Evolutionary conservation across 1,140 invertebrate genomes (phyloP).

Genomic region (Trachymyrmex septentrionalis): DNA sequence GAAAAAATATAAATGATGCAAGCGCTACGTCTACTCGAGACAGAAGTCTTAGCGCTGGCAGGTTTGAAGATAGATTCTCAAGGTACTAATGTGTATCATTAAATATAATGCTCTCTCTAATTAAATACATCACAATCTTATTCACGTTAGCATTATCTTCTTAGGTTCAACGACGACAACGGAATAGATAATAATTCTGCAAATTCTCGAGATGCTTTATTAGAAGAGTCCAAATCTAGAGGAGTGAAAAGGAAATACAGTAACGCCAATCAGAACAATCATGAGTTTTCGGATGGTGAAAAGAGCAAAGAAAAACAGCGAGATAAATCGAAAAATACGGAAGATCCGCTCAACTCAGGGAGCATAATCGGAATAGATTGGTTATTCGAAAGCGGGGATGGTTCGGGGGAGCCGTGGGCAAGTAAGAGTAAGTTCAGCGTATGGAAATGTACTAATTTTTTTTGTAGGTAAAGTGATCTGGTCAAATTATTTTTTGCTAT

Average conservation of each 20-base stretch:
- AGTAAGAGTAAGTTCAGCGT: slow-evolving; percentile 84
- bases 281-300: slow-evolving; percentile 82
- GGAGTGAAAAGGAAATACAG: slow-evolving; percentile 81
- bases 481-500: slow-evolving; percentile 48
- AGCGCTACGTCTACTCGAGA: slow-evolving; percentile 79
- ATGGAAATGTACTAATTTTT: slow-evolving; percentile 13
- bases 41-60: slow-evolving; percentile 79
- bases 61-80: slow-evolving; percentile 83
- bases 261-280: slow-evolving; percentile 84
- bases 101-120: slow-evolving; percentile 40
- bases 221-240: slow-evolving; percentile 80
- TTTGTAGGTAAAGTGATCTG: slow-evolving; percentile 21
- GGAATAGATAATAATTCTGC: slow-evolving; percentile 82
- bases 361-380: slow-evolving; percentile 86
- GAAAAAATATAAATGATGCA: slow-evolving; percentile 83
- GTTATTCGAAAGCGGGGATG: slow-evolving; percentile 87
- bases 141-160: slow-evolving; percentile 21
- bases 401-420: slow-evolving; percentile 80
- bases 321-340: slow-evolving; percentile 80
- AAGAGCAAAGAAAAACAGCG: slow-evolving; percentile 76
- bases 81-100: slow-evolving; percentile 70
- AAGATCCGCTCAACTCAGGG: slow-evolving; percentile 81
- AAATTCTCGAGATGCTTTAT: slow-evolving; percentile 83
- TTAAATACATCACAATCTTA: background rate
- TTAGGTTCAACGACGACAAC: slow-evolving; percentile 82